Evolutionary conservation across 1,140 invertebrate genomes (phyloP), one percentile per base, ranked within the genome.

Genomic region (Lepidostoma basale): DNA sequence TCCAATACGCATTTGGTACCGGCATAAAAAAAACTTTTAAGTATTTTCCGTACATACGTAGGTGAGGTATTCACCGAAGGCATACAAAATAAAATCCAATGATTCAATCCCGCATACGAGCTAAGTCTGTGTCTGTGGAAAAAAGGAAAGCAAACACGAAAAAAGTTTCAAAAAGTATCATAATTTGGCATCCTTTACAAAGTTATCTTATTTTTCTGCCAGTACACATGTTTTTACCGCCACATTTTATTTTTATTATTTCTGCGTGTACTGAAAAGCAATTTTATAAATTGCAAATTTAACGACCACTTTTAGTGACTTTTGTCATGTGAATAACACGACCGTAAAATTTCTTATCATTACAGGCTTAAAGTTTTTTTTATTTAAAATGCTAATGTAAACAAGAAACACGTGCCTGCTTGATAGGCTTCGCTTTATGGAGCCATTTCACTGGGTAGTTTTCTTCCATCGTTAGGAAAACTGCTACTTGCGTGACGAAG

Each of bases 271-370:
- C 33, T 12, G 22, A 26, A 49, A 49, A 12, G 45, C 45, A 25
- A 49, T 49, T 49, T 49, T 12, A 26, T 12, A 49, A 49, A 49
- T 49, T 49, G 45, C 23, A 49, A 23, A 23, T 49, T 49, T 49
- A 49, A 49, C 45, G 22, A 23, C 20, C 18, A 23, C n/a, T 49
- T 49, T 49, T 49, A 49, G 12, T 26, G 45, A 49, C 45, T 25
- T 23, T 18, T 49, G 45, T 26, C 45, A 49, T 49, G 45, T 49
- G 45, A 26, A 49, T 49, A 49, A 49, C 18, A 49, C 14, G 45
- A 49, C 22, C 45, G 12, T 49, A 49, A 49, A 49, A 49, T 49
- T 23, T 23, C 22, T 3, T 25, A 23, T 25, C 45, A 25, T 49
- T 49, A 25, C 14, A 23, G 9, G 33, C 33, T 36, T 36, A 25